Conservation (phyloP, 2,797 vertebrate species). For the Tarsius wallacei region DNA sequence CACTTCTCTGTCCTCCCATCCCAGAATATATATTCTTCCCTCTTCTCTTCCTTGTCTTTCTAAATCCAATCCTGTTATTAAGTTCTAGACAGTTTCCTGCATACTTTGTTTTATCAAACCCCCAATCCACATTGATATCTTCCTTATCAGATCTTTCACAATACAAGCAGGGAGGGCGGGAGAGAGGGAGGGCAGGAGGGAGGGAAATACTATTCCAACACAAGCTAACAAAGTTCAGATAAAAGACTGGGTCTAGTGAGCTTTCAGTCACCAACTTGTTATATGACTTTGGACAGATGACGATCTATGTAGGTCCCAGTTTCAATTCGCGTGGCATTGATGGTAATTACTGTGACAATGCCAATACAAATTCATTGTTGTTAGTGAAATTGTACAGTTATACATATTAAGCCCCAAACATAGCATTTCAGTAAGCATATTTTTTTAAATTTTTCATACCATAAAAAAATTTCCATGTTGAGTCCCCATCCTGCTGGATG, state of each 20-base stretch:
- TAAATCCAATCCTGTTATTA: not conserved
- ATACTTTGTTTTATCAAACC: not conserved
- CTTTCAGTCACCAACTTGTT: not conserved
- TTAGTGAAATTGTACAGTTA: slow-evolving; percentile 23
- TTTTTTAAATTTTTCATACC: not conserved
- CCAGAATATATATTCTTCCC: not conserved
- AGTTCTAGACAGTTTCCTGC: not conserved
- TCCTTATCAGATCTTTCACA: not conserved
- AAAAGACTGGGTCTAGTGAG: slow-evolving; percentile 8
- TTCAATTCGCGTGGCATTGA: not conserved
- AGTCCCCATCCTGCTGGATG: not conserved
- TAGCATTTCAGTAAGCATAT: not conserved
- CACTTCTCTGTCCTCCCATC: not conserved
- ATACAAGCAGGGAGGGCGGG: not conserved
- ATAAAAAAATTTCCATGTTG: slow-evolving; percentile 38
- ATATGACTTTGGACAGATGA: not conserved
- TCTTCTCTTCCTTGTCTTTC: not conserved
- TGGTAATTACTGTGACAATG: not conserved
- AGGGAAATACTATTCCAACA: no score
- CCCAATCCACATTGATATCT: not conserved
- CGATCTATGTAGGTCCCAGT: not conserved
- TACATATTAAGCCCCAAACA: not conserved
- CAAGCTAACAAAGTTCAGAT: not conserved
- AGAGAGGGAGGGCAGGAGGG: no score
- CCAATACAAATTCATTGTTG: not conserved